Conservation (phyloP, 2,888 invertebrate genomes). For the Deroplatys truncata region DNA sequence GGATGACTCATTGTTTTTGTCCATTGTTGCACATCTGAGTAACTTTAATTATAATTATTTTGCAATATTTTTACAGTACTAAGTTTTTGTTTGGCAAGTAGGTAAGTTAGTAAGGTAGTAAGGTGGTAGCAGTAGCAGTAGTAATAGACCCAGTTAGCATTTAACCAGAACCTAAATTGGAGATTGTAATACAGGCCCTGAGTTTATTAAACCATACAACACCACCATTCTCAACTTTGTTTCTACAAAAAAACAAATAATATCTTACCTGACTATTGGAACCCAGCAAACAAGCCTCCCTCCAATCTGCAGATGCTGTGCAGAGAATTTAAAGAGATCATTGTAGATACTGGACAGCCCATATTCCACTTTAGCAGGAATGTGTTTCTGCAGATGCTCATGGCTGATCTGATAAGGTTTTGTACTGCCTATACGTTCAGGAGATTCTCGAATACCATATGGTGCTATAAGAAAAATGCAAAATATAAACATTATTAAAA, state of each 20-base stretch:
- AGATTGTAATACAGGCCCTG: too few species aligned
- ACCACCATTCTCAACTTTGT: too few species aligned
- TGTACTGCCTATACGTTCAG: constrained; percentile 69
- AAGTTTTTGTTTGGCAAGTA: too few species aligned
- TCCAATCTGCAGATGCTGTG: constrained; percentile 65
- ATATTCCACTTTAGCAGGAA: constrained; percentile 84
- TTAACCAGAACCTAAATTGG: too few species aligned
- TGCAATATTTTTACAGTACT: too few species aligned
- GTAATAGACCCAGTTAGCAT: too few species aligned
- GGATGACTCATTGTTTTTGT: too few species aligned
- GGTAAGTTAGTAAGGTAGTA: too few species aligned
- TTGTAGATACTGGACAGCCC: constrained; percentile 73
- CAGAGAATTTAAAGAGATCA: constrained; percentile 82
- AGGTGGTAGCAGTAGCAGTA: too few species aligned
- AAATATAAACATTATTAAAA: neutral
- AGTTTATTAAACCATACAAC: too few species aligned
- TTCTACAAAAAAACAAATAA: neutral
- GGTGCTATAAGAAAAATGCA: constrained; percentile 66
- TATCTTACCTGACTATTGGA: constrained; percentile 72
- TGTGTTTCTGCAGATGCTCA: constrained; percentile 63
- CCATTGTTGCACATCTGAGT: too few species aligned
- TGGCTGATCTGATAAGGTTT: constrained; percentile 58
- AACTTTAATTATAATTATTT: too few species aligned
- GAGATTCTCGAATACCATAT: constrained; percentile 94
- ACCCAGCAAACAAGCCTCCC: constrained; percentile 94